phyloP scores from a whole-genome alignment of 1,140 invertebrate genomes.

The Eupristina koningsbergeri region DNA sequence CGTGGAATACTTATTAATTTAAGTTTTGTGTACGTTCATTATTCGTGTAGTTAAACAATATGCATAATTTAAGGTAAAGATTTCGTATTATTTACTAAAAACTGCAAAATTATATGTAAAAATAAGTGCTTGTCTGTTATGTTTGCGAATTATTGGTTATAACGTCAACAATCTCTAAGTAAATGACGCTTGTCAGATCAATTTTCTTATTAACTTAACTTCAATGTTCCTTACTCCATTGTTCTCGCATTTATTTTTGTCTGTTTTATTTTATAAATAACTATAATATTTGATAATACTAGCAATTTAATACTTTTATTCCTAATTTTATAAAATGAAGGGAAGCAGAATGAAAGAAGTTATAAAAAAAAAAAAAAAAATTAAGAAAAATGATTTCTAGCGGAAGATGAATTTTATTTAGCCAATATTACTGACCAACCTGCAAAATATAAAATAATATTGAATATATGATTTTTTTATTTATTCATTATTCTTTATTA shows the following conservation, averaged over 20 bases:
- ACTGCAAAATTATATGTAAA: too few relatives aligned
- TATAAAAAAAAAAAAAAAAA: background rate
- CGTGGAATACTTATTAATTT: too few relatives aligned
- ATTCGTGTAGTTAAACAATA: too few relatives aligned
- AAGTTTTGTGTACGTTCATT: too few relatives aligned
- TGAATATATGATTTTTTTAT: too few relatives aligned
- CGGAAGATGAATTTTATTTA: too few relatives aligned
- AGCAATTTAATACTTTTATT: background rate
- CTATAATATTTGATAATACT: slow-evolving; percentile 8
- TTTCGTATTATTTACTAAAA: too few relatives aligned
- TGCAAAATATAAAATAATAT: too few relatives aligned
- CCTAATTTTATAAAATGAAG: background rate
- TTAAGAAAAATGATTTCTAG: background rate
- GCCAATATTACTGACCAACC: too few relatives aligned
- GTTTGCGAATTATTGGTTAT: background rate
- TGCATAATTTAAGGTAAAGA: too few relatives aligned
- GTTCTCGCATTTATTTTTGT: slow-evolving; percentile 31
- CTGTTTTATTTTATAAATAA: slow-evolving; percentile 10
- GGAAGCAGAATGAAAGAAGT: background rate
- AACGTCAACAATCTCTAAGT: slow-evolving; percentile 1
- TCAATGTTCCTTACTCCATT: slow-evolving; percentile 11
- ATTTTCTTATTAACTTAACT: slow-evolving; percentile 22
- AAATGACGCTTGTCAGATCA: slow-evolving; percentile 24
- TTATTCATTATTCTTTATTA: background rate
- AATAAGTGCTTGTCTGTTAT: too few relatives aligned